Conservation (phyloP, 1,140 invertebrate species). For the Phocides pigmalion region DNA sequence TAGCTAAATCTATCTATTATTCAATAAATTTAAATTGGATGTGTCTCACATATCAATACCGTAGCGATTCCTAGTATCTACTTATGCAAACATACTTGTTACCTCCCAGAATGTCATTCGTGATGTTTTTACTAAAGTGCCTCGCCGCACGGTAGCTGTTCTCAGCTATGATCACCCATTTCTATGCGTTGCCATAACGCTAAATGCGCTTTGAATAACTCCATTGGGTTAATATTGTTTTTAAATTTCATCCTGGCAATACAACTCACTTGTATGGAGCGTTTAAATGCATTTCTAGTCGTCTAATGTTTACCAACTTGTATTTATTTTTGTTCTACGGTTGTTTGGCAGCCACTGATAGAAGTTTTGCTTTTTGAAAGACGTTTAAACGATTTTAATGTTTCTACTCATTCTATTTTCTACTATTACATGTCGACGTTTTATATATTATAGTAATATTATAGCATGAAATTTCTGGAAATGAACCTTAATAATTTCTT, state of each 20-base stretch:
- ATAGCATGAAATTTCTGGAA: too few relatives aligned
- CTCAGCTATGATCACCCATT: constrained; percentile 56
- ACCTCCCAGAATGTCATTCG: constrained; percentile 58
- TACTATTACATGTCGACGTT: too few relatives aligned
- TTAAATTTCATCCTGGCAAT: constrained; percentile 49
- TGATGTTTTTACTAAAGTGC: constrained; percentile 60
- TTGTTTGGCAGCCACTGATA: neutral
- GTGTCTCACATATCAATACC: constrained; percentile 33
- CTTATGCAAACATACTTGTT: constrained; percentile 49
- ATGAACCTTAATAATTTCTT: too few relatives aligned
- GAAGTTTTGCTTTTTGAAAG: neutral
- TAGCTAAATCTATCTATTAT: constrained; percentile 21
- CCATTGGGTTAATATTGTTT: constrained; percentile 54
- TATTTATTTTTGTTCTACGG: constrained; percentile 9
- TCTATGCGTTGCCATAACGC: constrained; percentile 60
- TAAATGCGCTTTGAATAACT: constrained; percentile 72
- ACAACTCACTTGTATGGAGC: constrained; percentile 33
- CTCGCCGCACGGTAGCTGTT: constrained; percentile 63
- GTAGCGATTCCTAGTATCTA: constrained; percentile 30
- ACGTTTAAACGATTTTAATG: neutral
- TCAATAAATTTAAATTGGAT: constrained; percentile 30
- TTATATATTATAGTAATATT: too few relatives aligned
- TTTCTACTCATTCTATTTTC: neutral
- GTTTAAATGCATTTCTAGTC: constrained; percentile 39
- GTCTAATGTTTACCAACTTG: constrained; percentile 35